Conservation (phyloP, 2,113 vertebrate species). For the Callipepla californica region DNA sequence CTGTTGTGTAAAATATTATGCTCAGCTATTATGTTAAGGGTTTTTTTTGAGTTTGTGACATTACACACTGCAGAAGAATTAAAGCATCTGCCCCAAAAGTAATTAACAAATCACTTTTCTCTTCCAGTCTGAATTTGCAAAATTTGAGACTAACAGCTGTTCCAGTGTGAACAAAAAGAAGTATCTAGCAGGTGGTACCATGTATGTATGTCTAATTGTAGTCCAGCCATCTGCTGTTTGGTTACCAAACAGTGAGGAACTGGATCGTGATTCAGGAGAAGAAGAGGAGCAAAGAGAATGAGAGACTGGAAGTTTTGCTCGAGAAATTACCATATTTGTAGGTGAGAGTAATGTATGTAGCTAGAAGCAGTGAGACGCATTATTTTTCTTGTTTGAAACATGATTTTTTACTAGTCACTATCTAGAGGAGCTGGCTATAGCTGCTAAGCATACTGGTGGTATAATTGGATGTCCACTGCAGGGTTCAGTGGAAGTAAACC, state of each 20-base stretch:
- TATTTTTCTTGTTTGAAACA: not conserved
- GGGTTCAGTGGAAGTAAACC: not conserved
- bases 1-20: accelerated
- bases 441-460: not conserved
- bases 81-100: not conserved
- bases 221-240: not conserved
- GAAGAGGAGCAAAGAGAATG: not conserved
- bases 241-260: not conserved
- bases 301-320: not conserved
- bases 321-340: not conserved
- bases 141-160: conserved; percentile 46
- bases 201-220: conserved; percentile 6
- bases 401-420: not conserved
- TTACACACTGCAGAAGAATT: not conserved
- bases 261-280: not conserved
- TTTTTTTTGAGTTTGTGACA: not conserved
- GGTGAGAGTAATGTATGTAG: not conserved
- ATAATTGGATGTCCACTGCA: not conserved
- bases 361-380: not conserved
- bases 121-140: not conserved
- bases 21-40: not conserved
- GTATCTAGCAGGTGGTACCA: conserved; percentile 35
- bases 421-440: not conserved
- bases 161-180: not conserved
- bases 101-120: not conserved